Evolutionary conservation across 2,797 vertebrate species (phyloP).

Genomic region (Crypturellus tataupa): DNA sequence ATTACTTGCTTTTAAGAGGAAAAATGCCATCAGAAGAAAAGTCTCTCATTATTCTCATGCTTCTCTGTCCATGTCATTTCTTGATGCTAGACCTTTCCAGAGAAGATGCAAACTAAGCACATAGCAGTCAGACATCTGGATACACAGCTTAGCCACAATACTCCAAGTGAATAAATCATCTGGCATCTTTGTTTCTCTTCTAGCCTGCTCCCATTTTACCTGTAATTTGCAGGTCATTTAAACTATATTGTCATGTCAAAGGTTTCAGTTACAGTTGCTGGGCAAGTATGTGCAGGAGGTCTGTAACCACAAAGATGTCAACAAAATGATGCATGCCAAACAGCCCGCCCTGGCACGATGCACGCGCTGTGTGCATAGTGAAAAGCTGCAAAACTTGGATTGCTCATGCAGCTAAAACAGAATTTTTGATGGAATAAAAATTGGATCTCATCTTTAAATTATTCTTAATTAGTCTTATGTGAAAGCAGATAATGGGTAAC

Average conservation of each 20-base stretch:
- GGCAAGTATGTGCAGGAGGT: conserved; percentile 24
- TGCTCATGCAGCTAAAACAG: neutral
- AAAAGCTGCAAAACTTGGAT: neutral
- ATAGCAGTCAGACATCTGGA: neutral
- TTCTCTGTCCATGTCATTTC: neutral
- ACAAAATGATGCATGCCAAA: conserved; percentile 7
- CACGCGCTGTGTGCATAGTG: neutral
- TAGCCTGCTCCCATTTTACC: neutral
- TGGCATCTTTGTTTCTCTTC: neutral
- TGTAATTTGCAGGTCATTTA: neutral
- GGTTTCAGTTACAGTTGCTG: neutral
- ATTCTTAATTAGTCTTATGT: conserved; percentile 31
- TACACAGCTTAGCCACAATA: neutral
- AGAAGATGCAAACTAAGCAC: neutral
- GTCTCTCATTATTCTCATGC: neutral
- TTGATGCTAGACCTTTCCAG: neutral
- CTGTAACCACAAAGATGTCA: conserved; percentile 36
- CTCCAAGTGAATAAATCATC: neutral
- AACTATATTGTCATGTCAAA: neutral
- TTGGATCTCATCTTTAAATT: conserved; percentile 30
- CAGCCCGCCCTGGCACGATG: neutral
- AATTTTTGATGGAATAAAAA: neutral
- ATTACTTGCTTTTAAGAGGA: neutral
- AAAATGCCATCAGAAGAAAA: neutral
- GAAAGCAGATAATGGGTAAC: conserved; percentile 10